Percentiles rank a stretch among this genome's conserved stretches.
These are phyloP conservation scores for Urocitellus parryii DNA, from an alignment of 2,113 vertebrate species.

Conservation along the genomic window DNA sequence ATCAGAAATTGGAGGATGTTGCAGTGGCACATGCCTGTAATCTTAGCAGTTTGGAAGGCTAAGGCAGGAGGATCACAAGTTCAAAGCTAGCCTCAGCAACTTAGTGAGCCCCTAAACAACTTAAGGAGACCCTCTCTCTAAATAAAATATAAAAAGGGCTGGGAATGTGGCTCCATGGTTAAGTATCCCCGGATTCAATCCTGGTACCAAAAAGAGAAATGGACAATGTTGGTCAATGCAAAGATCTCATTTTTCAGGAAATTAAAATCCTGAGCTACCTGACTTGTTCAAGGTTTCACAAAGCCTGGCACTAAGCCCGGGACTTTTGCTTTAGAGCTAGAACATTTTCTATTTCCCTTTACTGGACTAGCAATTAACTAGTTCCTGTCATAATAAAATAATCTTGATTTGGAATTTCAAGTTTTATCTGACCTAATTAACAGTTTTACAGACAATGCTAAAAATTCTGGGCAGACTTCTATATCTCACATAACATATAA, in stretches of 20 bases:
- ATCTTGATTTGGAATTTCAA: constrained; percentile 21
- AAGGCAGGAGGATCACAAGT: no score
- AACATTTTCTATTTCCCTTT: constrained; percentile 15
- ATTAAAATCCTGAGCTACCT: background rate
- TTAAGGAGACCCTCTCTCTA: no score
- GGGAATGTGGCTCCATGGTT: no score
- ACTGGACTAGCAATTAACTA: background rate
- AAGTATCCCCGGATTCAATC: no score
- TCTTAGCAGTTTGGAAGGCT: no score
- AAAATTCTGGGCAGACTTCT: background rate
- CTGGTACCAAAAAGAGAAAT: no score
- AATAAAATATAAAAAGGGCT: no score
- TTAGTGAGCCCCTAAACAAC: no score
- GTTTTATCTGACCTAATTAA: constrained; percentile 4
- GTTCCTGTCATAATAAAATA: background rate
- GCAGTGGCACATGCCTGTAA: no score
- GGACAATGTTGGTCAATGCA: background rate
- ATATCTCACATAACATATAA: background rate
- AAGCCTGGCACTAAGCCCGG: background rate
- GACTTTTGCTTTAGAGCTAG: background rate
- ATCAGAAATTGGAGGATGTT: background rate
- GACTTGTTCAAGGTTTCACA: background rate
- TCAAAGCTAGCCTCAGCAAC: no score
- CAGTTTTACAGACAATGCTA: background rate
- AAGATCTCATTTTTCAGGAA: background rate